Conservation (phyloP, 2,888 invertebrate species). For the Odontomyia ornata region DNA sequence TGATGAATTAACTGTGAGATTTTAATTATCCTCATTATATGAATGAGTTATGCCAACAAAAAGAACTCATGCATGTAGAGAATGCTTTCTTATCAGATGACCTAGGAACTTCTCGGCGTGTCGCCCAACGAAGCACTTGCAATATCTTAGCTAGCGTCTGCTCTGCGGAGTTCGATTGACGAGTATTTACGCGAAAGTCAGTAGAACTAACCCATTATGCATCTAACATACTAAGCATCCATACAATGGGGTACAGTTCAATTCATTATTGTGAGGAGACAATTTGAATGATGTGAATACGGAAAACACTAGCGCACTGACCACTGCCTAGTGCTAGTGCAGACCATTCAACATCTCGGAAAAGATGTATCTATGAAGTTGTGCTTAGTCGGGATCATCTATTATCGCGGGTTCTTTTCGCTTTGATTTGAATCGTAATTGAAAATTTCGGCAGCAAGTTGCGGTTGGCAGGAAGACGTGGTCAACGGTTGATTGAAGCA, state of each 20-base stretch:
- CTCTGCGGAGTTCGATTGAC: not conserved
- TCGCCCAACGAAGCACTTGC: too few relatives aligned
- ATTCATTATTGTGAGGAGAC: not conserved
- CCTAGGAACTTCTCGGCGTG: too few relatives aligned
- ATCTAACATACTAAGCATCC: not conserved
- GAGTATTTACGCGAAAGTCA: not conserved
- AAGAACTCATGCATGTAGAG: too few relatives aligned
- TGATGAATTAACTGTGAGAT: too few relatives aligned
- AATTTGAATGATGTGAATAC: not conserved
- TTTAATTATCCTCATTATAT: too few relatives aligned
- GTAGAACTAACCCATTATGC: not conserved
- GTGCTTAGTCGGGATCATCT: slow-evolving; percentile 10
- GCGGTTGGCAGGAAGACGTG: not conserved
- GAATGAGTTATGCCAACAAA: too few relatives aligned
- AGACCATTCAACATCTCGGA: not conserved
- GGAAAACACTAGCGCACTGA: not conserved
- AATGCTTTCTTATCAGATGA: too few relatives aligned
- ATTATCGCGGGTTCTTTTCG: slow-evolving; percentile 12
- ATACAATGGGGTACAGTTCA: not conserved
- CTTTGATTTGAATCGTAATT: slow-evolving; percentile 16
- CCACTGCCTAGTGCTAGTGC: slow-evolving; percentile 15
- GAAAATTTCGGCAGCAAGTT: slow-evolving; percentile 12
- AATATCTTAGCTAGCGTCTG: too few relatives aligned
- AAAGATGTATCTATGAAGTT: not conserved
- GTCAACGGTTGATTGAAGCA: not conserved